A percentile compares a stretch with the other conserved stretches of the same genome.
These are phyloP conservation scores for Drosophila nebulosa DNA, from an alignment of 1,140 invertebrate genomes.

Conservation along the genomic window DNA sequence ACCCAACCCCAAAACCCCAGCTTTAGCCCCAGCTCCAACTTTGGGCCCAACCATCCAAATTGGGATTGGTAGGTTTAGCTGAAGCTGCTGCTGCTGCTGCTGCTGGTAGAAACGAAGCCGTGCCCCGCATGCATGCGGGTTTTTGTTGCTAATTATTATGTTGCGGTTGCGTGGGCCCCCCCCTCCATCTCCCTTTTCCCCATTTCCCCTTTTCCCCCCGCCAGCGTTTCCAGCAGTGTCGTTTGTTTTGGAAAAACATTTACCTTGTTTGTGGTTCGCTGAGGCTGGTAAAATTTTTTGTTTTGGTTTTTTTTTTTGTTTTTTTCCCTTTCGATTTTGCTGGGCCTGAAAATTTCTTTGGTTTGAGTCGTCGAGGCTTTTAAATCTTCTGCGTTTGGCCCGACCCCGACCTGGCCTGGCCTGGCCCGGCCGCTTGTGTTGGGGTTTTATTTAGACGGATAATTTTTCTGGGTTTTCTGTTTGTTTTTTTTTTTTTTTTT, in stretches of 20 bases:
- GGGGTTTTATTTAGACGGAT: slow-evolving; percentile 62
- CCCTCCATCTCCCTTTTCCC: neutral
- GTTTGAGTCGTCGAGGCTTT: slow-evolving; percentile 36
- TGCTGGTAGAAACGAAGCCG: slow-evolving; percentile 11
- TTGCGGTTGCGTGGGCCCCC: slow-evolving; percentile 52
- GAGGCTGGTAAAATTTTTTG: slow-evolving; percentile 62
- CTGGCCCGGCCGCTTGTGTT: neutral
- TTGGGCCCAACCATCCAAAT: neutral
- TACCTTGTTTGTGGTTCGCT: slow-evolving; percentile 74
- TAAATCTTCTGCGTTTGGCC: slow-evolving; percentile 39
- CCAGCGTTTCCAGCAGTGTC: slow-evolving; percentile 32
- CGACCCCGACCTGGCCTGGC: too few relatives aligned
- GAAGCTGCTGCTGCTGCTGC: neutral
- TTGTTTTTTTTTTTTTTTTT: slow-evolving; percentile 12
- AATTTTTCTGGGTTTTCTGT: slow-evolving; percentile 25
- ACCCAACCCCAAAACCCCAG: too few relatives aligned
- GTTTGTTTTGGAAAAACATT: slow-evolving; percentile 68
- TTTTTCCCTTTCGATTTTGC: neutral
- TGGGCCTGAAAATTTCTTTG: slow-evolving; percentile 66
- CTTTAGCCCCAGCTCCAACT: neutral
- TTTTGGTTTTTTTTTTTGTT: neutral
- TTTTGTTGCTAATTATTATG: slow-evolving; percentile 79
- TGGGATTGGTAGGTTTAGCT: neutral
- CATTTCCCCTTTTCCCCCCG: neutral
- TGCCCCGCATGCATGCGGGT: slow-evolving; percentile 73